A percentile compares a stretch with the other conserved stretches of the same genome.
Evolutionary conservation across 2,888 invertebrate species (phyloP).

Genomic region (Andrena hattorfiana): DNA sequence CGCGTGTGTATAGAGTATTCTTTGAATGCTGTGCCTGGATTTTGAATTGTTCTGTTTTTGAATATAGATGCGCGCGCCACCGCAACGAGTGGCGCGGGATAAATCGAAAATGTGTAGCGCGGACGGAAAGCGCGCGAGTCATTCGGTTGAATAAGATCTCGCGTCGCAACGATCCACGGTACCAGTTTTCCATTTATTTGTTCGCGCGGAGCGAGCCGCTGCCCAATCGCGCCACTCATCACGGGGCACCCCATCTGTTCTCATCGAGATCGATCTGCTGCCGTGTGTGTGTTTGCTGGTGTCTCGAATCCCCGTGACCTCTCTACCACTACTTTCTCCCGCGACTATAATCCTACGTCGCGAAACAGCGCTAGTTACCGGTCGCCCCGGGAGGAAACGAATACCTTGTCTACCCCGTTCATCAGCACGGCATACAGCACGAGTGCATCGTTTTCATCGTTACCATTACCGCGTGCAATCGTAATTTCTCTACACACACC

Average conservation of each 20-base stretch:
- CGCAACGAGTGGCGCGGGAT: background rate
- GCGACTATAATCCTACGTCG: background rate
- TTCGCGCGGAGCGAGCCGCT: background rate
- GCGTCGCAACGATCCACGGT: too few relatives aligned
- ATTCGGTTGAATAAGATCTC: background rate
- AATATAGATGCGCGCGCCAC: background rate
- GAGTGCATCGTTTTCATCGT: slow-evolving; percentile 5
- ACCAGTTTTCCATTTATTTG: background rate
- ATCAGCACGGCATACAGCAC: background rate
- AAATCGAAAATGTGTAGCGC: background rate
- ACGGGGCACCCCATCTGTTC: background rate
- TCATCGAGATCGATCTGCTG: background rate
- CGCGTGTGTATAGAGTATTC: slow-evolving; percentile 5
- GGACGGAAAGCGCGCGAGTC: background rate
- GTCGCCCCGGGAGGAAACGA: background rate
- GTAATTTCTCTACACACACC: slow-evolving; percentile 10
- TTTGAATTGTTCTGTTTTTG: background rate
- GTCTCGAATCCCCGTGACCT: background rate
- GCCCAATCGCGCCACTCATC: background rate
- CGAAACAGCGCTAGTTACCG: slow-evolving; percentile 8
- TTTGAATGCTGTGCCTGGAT: slow-evolving; percentile 3
- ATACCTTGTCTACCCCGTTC: background rate
- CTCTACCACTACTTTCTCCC: slow-evolving; percentile 5
- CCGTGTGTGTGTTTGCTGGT: background rate
- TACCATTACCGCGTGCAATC: background rate